Conservation (phyloP, 2,888 invertebrate genomes). For the Ptychoptera albimana region DNA sequence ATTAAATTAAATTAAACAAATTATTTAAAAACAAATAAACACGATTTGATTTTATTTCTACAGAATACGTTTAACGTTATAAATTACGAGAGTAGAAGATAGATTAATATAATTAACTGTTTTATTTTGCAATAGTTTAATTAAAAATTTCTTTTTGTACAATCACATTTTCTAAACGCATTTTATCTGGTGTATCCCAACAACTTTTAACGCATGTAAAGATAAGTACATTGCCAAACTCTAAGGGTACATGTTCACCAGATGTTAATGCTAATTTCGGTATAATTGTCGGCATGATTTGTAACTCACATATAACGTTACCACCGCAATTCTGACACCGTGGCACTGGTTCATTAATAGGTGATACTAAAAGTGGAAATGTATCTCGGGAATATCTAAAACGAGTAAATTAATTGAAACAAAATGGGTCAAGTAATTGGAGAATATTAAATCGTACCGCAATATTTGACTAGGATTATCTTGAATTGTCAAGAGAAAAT, state of each 20-base stretch:
- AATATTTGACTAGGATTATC: slow-evolving; percentile 67
- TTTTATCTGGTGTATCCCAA: slow-evolving; percentile 55
- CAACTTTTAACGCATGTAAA: slow-evolving; percentile 75
- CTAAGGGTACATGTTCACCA: slow-evolving; percentile 39
- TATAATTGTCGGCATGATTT: slow-evolving; percentile 67
- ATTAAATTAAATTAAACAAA: too few species aligned
- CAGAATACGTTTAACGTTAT: too few species aligned
- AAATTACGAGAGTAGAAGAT: too few species aligned
- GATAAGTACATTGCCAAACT: slow-evolving; percentile 74
- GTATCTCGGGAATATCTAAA: slow-evolving; percentile 60
- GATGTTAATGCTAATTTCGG: slow-evolving; percentile 45
- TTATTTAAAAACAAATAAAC: too few species aligned
- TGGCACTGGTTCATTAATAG: slow-evolving; percentile 35
- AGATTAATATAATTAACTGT: too few species aligned
- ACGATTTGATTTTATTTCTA: too few species aligned
- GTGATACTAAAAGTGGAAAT: slow-evolving; percentile 52
- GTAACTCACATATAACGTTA: slow-evolving; percentile 62
- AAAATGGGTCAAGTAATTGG: not conserved
- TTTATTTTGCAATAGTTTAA: slow-evolving; percentile 13
- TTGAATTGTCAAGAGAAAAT: slow-evolving; percentile 56
- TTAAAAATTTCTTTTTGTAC: slow-evolving; percentile 50
- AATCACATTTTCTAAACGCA: slow-evolving; percentile 52
- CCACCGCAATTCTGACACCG: slow-evolving; percentile 55
- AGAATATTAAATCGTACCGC: slow-evolving; percentile 36
- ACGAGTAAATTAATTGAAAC: slow-evolving; percentile 7